Conservation (phyloP, 2,113 vertebrate species). For the Apteryx mantelli region DNA sequence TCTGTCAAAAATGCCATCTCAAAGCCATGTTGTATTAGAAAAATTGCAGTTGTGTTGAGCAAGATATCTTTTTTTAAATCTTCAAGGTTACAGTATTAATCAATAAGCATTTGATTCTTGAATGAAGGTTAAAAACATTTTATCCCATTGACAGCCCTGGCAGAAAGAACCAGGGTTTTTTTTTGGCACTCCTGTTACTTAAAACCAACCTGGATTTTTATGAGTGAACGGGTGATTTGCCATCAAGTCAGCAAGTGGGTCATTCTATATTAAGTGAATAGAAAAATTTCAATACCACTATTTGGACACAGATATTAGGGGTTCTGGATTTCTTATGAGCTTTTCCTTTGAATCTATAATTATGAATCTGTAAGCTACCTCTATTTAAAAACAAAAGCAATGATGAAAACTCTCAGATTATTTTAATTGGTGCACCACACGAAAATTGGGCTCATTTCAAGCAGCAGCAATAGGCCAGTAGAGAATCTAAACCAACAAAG, state of each 20-base stretch:
- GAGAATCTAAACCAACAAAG: background rate
- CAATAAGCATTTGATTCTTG: constrained; percentile 58
- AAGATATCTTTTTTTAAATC: constrained; percentile 53
- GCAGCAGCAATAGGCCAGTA: background rate
- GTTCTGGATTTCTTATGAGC: background rate
- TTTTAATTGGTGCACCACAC: background rate
- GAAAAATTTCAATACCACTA: background rate
- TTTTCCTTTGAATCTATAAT: background rate
- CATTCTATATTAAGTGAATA: background rate
- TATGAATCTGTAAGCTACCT: background rate
- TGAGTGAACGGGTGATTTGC: background rate
- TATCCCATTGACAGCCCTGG: constrained; percentile 1
- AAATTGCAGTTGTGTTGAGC: constrained; percentile 42
- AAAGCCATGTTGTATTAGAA: constrained; percentile 37
- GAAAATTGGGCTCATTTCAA: background rate
- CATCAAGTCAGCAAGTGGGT: background rate
- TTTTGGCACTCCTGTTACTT: background rate
- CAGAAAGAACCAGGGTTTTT: background rate
- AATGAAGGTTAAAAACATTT: constrained; percentile 48
- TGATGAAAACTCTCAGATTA: background rate
- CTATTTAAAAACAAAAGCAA: background rate
- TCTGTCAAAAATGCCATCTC: constrained; percentile 43
- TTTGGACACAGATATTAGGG: background rate
- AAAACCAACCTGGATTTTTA: background rate
- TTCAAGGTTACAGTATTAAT: constrained; percentile 57